phyloP scores from a whole-genome alignment of 2,113 vertebrate genomes.

The Dolichallabes microphthalmus region DNA sequence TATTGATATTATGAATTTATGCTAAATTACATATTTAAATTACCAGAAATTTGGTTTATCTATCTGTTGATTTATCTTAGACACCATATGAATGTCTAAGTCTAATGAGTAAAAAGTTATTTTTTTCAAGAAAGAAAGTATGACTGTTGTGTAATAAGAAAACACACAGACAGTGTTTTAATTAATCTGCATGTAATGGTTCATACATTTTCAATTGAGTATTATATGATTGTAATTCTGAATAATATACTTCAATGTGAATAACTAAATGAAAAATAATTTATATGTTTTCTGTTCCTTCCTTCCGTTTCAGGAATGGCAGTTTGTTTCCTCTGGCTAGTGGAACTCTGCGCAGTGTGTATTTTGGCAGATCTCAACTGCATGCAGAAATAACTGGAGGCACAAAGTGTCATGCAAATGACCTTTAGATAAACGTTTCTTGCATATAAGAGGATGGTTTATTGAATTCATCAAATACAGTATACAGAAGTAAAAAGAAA shows the following conservation, averaged over 20 bases:
- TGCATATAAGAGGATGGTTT: background rate
- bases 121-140: no score
- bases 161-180: no score
- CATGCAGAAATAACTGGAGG: background rate
- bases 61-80: no score
- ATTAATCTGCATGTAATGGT: no score
- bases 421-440: background rate
- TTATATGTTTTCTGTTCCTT: background rate
- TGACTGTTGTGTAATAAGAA: no score
- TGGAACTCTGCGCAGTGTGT: background rate
- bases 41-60: no score
- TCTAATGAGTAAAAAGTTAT: no score
- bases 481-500: background rate
- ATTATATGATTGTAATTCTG: background rate
- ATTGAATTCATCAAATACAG: background rate
- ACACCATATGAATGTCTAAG: no score
- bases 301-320: background rate
- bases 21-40: no score
- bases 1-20: no score
- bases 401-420: background rate
- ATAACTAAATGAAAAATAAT: background rate
- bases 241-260: background rate
- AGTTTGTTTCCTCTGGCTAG: background rate
- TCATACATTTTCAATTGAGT: no score
- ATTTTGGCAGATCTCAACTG: constrained; percentile 8